Percentiles rank a stretch among this genome's conserved stretches.
phyloP scores from a whole-genome alignment of 2,888 invertebrate genomes.

The Tipula unca region DNA sequence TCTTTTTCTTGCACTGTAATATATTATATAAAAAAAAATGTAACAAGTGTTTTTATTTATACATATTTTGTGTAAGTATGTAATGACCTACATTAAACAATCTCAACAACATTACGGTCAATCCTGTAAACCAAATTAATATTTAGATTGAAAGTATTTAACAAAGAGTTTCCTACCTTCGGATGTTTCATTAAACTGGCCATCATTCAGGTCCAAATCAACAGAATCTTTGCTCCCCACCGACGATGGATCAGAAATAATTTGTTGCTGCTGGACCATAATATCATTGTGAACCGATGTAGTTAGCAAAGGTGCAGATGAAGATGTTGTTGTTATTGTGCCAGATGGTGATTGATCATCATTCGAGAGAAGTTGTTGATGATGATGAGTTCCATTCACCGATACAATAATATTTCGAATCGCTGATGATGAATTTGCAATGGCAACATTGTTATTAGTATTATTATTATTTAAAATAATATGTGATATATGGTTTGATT shows the following conservation, averaged over 20 bases:
- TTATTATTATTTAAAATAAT: slow-evolving; percentile 16
- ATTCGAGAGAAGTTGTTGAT: background rate
- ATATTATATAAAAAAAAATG: background rate
- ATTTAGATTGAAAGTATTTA: background rate
- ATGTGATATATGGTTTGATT: slow-evolving; percentile 16
- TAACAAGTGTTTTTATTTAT: background rate
- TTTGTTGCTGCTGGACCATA: background rate
- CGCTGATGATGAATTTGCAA: background rate
- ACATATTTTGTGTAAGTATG: background rate
- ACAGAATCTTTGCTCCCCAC: background rate
- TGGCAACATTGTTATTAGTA: slow-evolving; percentile 14
- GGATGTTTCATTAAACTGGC: background rate
- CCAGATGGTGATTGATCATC: background rate
- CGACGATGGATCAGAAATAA: slow-evolving; percentile 15
- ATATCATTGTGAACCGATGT: background rate
- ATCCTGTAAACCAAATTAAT: background rate
- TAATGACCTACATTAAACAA: background rate
- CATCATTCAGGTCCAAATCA: background rate
- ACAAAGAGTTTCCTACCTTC: slow-evolving; percentile 16
- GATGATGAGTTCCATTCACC: background rate
- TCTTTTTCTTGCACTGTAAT: background rate
- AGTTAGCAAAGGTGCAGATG: background rate
- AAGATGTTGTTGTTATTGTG: background rate
- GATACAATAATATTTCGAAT: slow-evolving; percentile 10
- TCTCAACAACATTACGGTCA: slow-evolving; percentile 14